Evolutionary conservation across 1,140 invertebrate genomes (phyloP), one percentile per base, ranked within the genome.

Genomic region (Zaprionus capensis): DNA sequence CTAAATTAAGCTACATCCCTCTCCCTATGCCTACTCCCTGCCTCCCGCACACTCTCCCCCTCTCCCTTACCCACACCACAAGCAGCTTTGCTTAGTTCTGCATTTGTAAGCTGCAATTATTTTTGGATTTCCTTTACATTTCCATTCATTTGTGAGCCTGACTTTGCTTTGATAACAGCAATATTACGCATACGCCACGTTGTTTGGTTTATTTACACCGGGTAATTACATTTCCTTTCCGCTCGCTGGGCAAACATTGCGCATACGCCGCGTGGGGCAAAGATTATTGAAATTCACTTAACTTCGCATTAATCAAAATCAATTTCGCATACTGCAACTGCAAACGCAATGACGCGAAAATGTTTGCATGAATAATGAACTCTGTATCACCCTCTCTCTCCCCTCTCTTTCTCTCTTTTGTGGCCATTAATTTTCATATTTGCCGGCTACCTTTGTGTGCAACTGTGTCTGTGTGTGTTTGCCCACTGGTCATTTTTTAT

Each of bases 381-480:
- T 88, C 63, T 55, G 24, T 41, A 15, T 41, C 5, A 0, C 38
- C 4, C 24, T 41, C 38, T 41, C 38, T 0, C 38, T 5, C 1
- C 5, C 38, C n/a, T 6, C 15, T 41, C 2, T n/a, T n/a, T 15
- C 41, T 17, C 4, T 5, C 15, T 15, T 1, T 31, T 31, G 31
- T 38, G 36, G 65, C 55, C 71, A 88, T 87, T 87, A 75, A 88
- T 87, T 83, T 84, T 73, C 64, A 73, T 88, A 83, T 88, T 66
- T 36, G 71, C 64, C 36, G 22, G 12, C 22, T 46, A 20, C 34
- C 20, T 53, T 24, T 74, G 34, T 55, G 20, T 34, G 28, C 14
- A 22, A 56, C 46, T 61, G 20, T 31, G 12, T 58, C 41, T 44
- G 28, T 49, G 20, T 63, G n/a, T 36, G 66, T 69, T 28, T 64